Conservation (phyloP, 2,113 vertebrate species). For the Parotia lawesii region DNA sequence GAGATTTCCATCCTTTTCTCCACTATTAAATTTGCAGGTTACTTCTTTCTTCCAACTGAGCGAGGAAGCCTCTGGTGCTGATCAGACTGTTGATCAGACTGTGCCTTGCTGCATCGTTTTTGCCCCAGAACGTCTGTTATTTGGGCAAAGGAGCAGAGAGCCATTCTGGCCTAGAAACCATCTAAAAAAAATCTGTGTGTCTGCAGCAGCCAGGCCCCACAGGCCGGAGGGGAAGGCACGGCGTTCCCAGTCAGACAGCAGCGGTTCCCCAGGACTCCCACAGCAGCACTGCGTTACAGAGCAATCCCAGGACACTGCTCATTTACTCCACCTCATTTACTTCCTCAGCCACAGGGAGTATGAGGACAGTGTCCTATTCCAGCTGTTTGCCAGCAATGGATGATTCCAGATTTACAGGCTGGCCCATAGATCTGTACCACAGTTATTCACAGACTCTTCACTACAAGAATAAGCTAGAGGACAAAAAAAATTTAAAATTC, state of each 20-base stretch:
- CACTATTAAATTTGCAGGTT: background rate
- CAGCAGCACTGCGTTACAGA: background rate
- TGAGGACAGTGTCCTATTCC: rapidly evolving
- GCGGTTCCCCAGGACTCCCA: background rate
- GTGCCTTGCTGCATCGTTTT: background rate
- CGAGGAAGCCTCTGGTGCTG: background rate
- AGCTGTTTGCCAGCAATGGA: background rate
- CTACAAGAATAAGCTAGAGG: background rate
- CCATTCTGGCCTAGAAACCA: background rate
- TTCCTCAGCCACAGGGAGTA: background rate
- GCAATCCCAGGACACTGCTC: background rate
- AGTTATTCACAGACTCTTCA: background rate
- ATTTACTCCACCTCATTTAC: background rate
- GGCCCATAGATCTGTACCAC: background rate
- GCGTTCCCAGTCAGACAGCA: background rate
- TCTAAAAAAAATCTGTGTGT: background rate
- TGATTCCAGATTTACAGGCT: background rate
- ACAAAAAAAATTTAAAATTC: background rate
- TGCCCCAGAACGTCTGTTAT: background rate
- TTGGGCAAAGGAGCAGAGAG: background rate
- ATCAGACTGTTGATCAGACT: background rate
- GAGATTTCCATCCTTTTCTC: background rate
- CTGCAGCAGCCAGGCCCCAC: background rate
- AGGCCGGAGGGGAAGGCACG: background rate
- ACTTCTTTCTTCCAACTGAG: background rate